A percentile compares a stretch with the other conserved stretches of the same genome.
These are phyloP conservation scores for Dorcus parallelipipedus DNA, from an alignment of 2,888 invertebrate species.

Conservation along the genomic window DNA sequence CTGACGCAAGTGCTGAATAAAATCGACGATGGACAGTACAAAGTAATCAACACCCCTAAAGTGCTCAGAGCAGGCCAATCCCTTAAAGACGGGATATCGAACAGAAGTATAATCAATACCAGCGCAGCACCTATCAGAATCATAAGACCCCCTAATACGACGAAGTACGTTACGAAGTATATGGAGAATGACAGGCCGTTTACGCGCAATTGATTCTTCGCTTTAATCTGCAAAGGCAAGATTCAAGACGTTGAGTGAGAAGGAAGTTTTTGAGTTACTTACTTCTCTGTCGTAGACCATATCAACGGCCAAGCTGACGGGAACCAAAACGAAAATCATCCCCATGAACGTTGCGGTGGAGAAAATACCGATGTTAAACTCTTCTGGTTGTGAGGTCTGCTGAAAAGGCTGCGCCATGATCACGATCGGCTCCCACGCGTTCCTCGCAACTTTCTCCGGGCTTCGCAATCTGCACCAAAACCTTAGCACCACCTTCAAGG, in stretches of 20 bases:
- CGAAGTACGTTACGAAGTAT: constrained; percentile 73
- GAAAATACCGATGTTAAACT: constrained; percentile 68
- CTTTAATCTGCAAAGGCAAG: constrained; percentile 63
- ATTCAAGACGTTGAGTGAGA: neutral
- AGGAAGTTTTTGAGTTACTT: constrained; percentile 24
- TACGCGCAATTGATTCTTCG: constrained; percentile 77
- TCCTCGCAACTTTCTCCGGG: constrained; percentile 16
- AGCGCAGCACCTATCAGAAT: constrained; percentile 63
- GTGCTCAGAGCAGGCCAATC: constrained; percentile 68
- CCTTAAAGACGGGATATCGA: constrained; percentile 67
- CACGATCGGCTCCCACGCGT: constrained; percentile 58
- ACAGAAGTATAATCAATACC: constrained; percentile 61
- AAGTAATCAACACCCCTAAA: constrained; percentile 61
- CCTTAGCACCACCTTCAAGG: no score
- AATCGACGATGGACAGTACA: constrained; percentile 74
- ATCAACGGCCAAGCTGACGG: constrained; percentile 73
- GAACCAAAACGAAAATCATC: constrained; percentile 75
- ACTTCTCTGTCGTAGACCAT: constrained; percentile 84
- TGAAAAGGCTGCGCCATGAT: constrained; percentile 69
- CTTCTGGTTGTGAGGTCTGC: constrained; percentile 69
- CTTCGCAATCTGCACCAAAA: constrained; percentile 11
- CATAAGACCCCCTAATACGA: constrained; percentile 69
- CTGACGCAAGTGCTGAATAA: constrained; percentile 74
- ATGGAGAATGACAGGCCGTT: constrained; percentile 74
- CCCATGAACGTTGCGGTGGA: constrained; percentile 75